A percentile compares a stretch with the other conserved stretches of the same genome.
These are phyloP conservation scores for Brenthis hecate DNA, from an alignment of 2,888 invertebrate genomes.

Conservation along the genomic window DNA sequence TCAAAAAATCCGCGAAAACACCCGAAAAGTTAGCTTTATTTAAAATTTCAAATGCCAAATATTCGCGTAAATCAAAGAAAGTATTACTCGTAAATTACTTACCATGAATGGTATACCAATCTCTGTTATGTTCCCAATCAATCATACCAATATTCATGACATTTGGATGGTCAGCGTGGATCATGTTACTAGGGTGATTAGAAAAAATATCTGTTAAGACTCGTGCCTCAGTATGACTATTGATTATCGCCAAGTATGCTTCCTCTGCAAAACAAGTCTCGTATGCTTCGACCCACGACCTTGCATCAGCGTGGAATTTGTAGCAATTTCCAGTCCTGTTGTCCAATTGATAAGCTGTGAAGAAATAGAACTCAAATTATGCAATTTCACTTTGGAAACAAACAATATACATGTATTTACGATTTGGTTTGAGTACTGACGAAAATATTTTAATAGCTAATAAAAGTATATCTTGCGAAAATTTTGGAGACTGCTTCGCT, in stretches of 20 bases:
- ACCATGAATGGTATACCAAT: constrained; percentile 34
- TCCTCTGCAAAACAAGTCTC: constrained; percentile 30
- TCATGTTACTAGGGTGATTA: not conserved
- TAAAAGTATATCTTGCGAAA: too few relatives aligned
- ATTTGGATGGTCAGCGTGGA: not conserved
- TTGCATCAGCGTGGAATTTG: constrained; percentile 21
- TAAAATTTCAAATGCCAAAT: too few relatives aligned
- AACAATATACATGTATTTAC: too few relatives aligned
- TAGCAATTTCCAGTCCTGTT: constrained; percentile 21
- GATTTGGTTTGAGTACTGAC: too few relatives aligned
- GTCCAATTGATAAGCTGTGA: constrained; percentile 13
- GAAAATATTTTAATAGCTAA: too few relatives aligned
- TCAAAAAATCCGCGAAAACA: too few relatives aligned
- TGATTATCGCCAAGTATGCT: constrained; percentile 38
- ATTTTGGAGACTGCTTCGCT: too few relatives aligned
- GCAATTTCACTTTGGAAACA: too few relatives aligned
- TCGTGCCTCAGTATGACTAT: constrained; percentile 41
- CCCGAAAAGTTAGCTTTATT: too few relatives aligned
- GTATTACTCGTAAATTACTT: not conserved
- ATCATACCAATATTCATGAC: constrained; percentile 25
- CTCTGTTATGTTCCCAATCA: constrained; percentile 27
- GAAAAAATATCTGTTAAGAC: constrained; percentile 25
- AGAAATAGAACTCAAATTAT: not conserved
- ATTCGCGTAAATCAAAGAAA: too few relatives aligned
- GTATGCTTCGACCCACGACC: constrained; percentile 23